Base-by-base conservation (phyloP, 2,797 vertebrate species). In the Sebastiscus albofasciatus region DNA sequence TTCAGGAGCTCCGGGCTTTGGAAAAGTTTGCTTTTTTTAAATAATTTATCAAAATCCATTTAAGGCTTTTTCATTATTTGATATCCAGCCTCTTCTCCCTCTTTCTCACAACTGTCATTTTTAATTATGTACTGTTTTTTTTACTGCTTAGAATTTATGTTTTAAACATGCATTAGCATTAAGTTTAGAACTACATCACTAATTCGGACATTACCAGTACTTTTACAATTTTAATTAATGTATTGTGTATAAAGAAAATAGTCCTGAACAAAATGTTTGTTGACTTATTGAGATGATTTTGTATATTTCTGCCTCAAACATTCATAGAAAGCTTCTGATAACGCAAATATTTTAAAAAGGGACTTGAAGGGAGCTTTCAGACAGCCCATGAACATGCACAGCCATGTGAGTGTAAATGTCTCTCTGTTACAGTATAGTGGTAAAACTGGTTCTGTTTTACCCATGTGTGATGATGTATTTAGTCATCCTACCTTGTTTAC, bases 401-500 rank as follows among this genome's bases (percentile, higher is more conserved):
- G 26, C 29, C 27, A 34, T 1, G 9, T 22, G 36, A 60, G 56
- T 62, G 79, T 54, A 80, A 58, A 61, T 24, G 20, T 1, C 29
- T 72, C 9, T n/a, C 34, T 72, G 5, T 22, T 59, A 6, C 9
- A 49, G 75, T 58, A 6, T 9, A 55, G 75, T 68, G 56, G 84
- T 75, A 55, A 75, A 89, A 80, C 75, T 42, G 72, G 74, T 79
- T 79, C 67, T 46, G 27, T 80, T 88, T 75, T 34, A 66, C 34
- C 33, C 54, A 33, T 69, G 60, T 29, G 4, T 61, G 39, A 61
- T 61, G 69, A 86, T 67, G 75, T 72, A 64, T 89, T 75, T 83
- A 42, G 78, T 84, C 80, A 69, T 68, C 73, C 71, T 75, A 77
- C 64, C 85, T 81, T 87, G 79, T 93, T 90, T 88, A 89, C 84